Evolutionary conservation across 2,113 vertebrate genomes (phyloP), one percentile per base, ranked within the genome.

Genomic region (Rana temporaria): DNA sequence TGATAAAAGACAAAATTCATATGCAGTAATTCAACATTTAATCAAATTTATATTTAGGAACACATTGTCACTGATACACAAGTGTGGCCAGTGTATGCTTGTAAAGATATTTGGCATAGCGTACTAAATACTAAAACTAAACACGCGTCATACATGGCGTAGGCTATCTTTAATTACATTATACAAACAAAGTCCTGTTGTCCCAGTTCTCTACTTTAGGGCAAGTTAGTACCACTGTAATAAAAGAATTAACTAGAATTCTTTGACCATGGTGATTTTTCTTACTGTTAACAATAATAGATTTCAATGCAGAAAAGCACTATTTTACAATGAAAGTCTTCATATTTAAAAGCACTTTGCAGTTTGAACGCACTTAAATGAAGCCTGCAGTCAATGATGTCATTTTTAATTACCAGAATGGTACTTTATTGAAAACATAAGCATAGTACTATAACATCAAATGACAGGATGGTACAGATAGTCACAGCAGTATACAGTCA

Each of bases 141-240:
- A 60, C 55, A 60, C 71, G 60, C 71, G 30, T 74, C 52, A 74
- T 59, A 60, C n/a, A 8, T 74, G 71, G 19, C 56, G 55, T 74
- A 60, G 59, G 56, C 32, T 59, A 59, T 74, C 55, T 74, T 59
- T 74, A 74, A 74, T 38, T 56, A 14, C 26, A 20, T 55, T 59
- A 74, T 59, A 34, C 26, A 74, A 74, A 74, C 71, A 74, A 59
- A 20, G 55, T 74, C 19, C 55, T 55, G 17, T 74, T 74, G 71
- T 74, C 30, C 71, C 18, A 74, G 2, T 60, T 15, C 71, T 74
- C 42, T 20, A 60, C 17, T 38, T 14, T 30, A 38, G 71, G 26
- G 55, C 34, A 19, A n/a, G 56, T 60, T 38, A 55, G 30, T 56
- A 2, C n/a, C 8, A 14, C 4, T 71, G 69, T 56, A 19, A 60